Evolutionary conservation across 1,140 invertebrate genomes (phyloP), one percentile per base, ranked within the genome.

Genomic region (Drosophila seguyi): DNA sequence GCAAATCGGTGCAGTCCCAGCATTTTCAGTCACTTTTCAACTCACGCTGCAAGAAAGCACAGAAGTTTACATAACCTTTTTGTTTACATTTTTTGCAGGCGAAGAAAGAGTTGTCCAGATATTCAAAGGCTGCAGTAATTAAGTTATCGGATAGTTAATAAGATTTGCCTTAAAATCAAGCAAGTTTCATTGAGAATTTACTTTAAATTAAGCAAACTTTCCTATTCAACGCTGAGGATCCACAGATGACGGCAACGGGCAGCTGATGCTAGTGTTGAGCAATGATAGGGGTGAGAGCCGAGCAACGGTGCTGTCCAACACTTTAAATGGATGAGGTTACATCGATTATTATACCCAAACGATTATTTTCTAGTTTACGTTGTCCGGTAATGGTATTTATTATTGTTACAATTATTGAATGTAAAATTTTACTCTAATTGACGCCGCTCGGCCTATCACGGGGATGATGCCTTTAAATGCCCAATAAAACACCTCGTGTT

Each of bases 1-100:
- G 91, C 67, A 52, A 90, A 90, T 38, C 91, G 79, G 65, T 92
- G 87, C 55, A 92, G 66, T 59, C 81, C 84, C 73, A 92, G 83
- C 91, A 92, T 92, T 79, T 86, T 83, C 31, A 74, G 45, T 79
- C 53, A 68, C 71, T 38, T 69, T 67, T 60, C 44, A 20, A 18
- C 45, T 65, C 81, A 74, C 81, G 74, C 85, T 90, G 85, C 59
- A 90, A 90, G 53, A 77, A 36, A 58, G 18, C 56, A 66, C 69
- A 80, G 57, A 85, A 86, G 87, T 92, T 92, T 92, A 92, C 87
- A 92, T 92, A 92, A 92, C 91, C 91, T 92, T 92, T 83, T 92
- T 86, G 85, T 90, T 90, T 90, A 90, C 85, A 81, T 81, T 75
- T 84, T 90, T 18, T 34, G 42, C 27, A 44, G 34, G 11, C 31